Evolutionary conservation across 2,113 vertebrate genomes (phyloP).

Genomic region (cattle (Bos taurus)): DNA sequence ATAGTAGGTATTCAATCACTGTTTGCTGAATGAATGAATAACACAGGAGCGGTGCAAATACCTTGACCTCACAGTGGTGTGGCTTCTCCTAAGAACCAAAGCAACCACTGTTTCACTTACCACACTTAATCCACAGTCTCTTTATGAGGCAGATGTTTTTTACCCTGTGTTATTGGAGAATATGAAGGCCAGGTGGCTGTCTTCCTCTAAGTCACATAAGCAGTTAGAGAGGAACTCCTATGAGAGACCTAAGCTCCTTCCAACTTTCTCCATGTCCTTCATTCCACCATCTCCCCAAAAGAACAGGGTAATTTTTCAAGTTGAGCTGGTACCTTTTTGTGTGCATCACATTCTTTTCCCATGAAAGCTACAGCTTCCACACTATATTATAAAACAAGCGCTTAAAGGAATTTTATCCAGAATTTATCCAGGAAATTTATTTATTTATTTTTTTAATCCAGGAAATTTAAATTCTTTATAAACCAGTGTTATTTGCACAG

Average conservation of each 20-base stretch:
- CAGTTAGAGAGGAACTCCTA: not conserved
- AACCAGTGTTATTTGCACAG: not conserved
- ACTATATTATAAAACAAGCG: not conserved
- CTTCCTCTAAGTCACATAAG: not conserved
- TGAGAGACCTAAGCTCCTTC: not conserved
- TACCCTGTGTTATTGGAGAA: not conserved
- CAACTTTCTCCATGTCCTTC: not conserved
- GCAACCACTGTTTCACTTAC: not conserved
- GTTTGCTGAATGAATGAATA: not conserved
- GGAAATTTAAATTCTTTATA: not conserved
- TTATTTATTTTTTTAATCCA: not conserved
- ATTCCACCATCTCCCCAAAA: not conserved
- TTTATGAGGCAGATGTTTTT: not conserved
- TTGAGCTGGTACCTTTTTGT: not conserved
- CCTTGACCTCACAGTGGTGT: not conserved
- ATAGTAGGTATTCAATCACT: not conserved
- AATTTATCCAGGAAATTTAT: not conserved
- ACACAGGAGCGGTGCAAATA: rapidly evolving
- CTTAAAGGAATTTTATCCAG: not conserved
- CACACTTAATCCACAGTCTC: not conserved
- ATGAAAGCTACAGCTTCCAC: not conserved
- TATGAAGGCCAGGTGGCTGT: not conserved
- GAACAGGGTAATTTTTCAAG: not conserved
- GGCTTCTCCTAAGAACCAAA: not conserved
- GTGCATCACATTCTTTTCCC: not conserved